A percentile compares a stretch with the other conserved stretches of the same genome.
Conservation (phyloP, 2,888 invertebrate genomes). For the Cabera pusaria region DNA sequence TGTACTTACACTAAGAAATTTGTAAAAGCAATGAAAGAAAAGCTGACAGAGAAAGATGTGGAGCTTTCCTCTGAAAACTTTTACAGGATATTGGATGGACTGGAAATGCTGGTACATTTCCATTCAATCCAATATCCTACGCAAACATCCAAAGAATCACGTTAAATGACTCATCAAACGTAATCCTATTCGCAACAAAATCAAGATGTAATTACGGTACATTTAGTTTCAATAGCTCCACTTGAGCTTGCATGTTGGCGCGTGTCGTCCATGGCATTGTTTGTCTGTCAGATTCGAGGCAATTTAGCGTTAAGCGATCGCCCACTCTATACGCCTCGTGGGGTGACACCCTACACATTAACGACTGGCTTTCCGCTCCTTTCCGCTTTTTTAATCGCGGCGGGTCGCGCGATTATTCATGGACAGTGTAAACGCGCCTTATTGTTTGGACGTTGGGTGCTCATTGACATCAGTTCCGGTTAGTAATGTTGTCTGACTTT, state of each 20-base stretch:
- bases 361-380: slow-evolving; percentile 36
- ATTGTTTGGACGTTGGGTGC: slow-evolving; percentile 41
- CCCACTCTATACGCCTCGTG: slow-evolving; percentile 39
- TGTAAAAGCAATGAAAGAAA: too few relatives aligned
- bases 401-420: slow-evolving; percentile 55
- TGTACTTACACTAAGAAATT: too few relatives aligned
- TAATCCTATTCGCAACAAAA: slow-evolving; percentile 51
- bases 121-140: too few relatives aligned
- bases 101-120: too few relatives aligned
- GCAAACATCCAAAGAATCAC: slow-evolving; percentile 7
- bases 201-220: slow-evolving; percentile 76
- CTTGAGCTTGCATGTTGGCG: slow-evolving; percentile 51
- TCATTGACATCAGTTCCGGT: slow-evolving; percentile 68
- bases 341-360: slow-evolving; percentile 56
- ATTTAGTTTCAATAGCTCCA: slow-evolving; percentile 65
- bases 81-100: too few relatives aligned
- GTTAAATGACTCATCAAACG: slow-evolving; percentile 44
- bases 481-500: slow-evolving; percentile 42
- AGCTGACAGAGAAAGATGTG: too few relatives aligned
- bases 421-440: slow-evolving; percentile 56
- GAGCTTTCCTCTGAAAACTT: too few relatives aligned
- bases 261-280: slow-evolving; percentile 67
- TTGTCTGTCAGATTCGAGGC: slow-evolving; percentile 68
- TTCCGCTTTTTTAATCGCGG: slow-evolving; percentile 59
- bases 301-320: slow-evolving; percentile 74